Percentiles rank a stretch among this genome's conserved stretches.
These are phyloP conservation scores for Phengaris alcon DNA, from an alignment of 2,888 invertebrate genomes.

Conservation along the genomic window DNA sequence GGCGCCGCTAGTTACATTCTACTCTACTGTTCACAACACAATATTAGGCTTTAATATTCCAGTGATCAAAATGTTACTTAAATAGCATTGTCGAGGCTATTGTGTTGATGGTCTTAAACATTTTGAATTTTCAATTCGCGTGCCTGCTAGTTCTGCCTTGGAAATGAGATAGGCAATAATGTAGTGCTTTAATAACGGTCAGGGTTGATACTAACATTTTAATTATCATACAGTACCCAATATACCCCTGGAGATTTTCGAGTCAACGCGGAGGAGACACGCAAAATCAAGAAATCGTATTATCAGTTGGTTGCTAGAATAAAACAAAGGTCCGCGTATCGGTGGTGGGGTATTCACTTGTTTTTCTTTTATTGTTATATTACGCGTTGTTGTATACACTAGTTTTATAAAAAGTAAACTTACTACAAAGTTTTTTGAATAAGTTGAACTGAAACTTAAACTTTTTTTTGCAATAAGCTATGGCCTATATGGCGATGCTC, in stretches of 20 bases:
- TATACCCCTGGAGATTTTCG: conserved; percentile 79
- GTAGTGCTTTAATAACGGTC: conserved; percentile 30
- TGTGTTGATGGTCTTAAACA: not conserved
- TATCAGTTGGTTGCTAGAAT: conserved; percentile 80
- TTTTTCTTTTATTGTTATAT: too few species aligned
- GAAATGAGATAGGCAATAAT: not conserved
- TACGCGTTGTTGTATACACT: not conserved
- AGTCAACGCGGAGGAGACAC: conserved; percentile 77
- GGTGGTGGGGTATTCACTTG: conserved; percentile 18
- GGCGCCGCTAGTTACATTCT: not conserved
- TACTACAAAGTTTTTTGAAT: too few species aligned
- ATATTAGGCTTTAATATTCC: not conserved
- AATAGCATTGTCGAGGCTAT: not conserved
- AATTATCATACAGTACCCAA: conserved; percentile 80
- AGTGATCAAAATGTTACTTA: not conserved
- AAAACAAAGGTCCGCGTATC: conserved; percentile 40
- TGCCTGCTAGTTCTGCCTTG: conserved; percentile 23
- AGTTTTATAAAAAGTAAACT: too few species aligned
- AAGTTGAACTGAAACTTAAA: too few species aligned
- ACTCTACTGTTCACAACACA: not conserved
- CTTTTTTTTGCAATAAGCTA: not conserved
- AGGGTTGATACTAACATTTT: conserved; percentile 67
- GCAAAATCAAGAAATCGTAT: conserved; percentile 79
- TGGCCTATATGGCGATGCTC: not conserved
- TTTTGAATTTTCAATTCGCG: not conserved